Evolutionary conservation across 2,797 vertebrate species (phyloP), one percentile per base, ranked within the genome.

Genomic region (Podarcis siculus): DNA sequence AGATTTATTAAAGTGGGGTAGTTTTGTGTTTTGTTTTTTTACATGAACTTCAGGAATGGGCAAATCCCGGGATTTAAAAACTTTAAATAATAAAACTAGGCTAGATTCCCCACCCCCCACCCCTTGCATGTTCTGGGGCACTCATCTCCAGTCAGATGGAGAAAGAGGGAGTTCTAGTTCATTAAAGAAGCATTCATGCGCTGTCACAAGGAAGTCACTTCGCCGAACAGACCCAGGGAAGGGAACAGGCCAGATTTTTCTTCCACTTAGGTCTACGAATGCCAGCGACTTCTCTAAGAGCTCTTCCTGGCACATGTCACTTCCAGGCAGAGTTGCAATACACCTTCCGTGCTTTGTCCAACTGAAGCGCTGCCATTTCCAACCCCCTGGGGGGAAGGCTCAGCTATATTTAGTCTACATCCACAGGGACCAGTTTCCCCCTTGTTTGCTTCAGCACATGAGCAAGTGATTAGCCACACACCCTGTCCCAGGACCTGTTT

Each of bases 281-380:
- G 27, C 1, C 42, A 69, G 9, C 0, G 5, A 10, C 1, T 86
- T 89, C 7, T 25, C 84, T 82, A n/a, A 73, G 13, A 0, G 0
- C 7, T 55, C 71, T 8, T 77, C 9, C 35, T 77, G 82, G 86
- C 86, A 82, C 67, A 1, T 45, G 84, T 81, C 77, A 66, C 0
- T 72, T 37, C 72, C 42, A 92, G 64, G 6, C 12, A 87, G 3
- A 67, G 80, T 21, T 86, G 32, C 35, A 55, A 21, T 72, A 23
- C 32, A 37, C 45, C 17, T 86, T 72, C 71, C 30, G 15, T 39
- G 15, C 32, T 58, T 15, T 79, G 66, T 37, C 15, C 21, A 79
- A 23, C 2, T 78, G 72, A 79, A 89, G 2, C 3, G 67, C 10
- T 1, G n/a, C 30, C 8, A 30, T 67, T n/a, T 7, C 4, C 21